Conservation (phyloP, 2,797 vertebrate genomes). For the Gymnoscopelus braueri region DNA sequence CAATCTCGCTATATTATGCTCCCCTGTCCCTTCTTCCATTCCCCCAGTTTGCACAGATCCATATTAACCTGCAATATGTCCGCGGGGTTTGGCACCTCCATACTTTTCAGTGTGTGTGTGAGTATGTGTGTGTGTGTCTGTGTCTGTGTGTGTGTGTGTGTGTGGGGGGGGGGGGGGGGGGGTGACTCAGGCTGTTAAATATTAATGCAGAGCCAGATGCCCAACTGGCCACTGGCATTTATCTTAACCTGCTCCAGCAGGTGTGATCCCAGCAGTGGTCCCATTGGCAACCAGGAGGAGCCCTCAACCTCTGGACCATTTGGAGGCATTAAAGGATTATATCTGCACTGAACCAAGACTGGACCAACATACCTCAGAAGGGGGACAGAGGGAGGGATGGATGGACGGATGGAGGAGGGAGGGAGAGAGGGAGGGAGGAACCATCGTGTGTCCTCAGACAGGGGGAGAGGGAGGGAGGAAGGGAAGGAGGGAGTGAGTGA, state of each 20-base stretch:
- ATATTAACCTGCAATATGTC: conserved; percentile 71
- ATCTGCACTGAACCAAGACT: conserved; percentile 70
- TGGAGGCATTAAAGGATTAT: conserved; percentile 77
- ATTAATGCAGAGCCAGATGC: conserved; percentile 75
- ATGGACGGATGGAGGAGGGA: conserved; percentile 37
- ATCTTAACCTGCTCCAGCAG: conserved; percentile 75
- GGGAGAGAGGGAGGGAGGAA: conserved; percentile 44
- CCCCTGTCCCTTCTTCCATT: conserved; percentile 62
- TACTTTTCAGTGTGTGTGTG: conserved; percentile 48
- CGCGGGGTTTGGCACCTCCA: conserved; percentile 71
- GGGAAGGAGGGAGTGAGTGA: conserved; percentile 15
- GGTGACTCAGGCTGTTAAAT: conserved; percentile 77
- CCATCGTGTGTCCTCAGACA: conserved; percentile 60
- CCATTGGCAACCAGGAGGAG: conserved; percentile 61
- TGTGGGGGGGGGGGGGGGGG: conserved; percentile 42
- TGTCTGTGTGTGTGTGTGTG: too few species aligned
- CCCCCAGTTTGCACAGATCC: conserved; percentile 73
- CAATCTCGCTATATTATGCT: conserved; percentile 23
- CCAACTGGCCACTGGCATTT: conserved; percentile 73
- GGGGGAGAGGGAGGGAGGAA: conserved; percentile 6
- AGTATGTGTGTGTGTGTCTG: too few species aligned
- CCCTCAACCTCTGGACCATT: conserved; percentile 76
- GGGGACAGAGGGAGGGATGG: neutral
- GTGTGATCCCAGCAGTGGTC: conserved; percentile 66
- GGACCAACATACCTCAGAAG: conserved; percentile 55